A percentile compares a stretch with the other conserved stretches of the same genome.
These are phyloP conservation scores for Synchiropus splendidus DNA, from an alignment of 2,113 vertebrate species.

Conservation along the genomic window DNA sequence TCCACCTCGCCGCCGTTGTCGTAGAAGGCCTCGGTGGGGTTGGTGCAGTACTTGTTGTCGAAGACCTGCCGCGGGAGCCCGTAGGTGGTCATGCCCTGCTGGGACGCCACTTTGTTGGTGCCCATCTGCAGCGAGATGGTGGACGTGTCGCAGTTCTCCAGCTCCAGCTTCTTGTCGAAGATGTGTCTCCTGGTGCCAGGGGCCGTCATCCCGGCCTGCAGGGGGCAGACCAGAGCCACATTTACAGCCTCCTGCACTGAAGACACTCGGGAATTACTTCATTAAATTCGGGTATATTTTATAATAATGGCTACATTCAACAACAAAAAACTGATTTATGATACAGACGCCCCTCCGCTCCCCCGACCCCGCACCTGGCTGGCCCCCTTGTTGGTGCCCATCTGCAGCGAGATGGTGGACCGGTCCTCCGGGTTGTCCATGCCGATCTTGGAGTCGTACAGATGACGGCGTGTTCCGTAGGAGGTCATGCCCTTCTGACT, in stretches of 20 bases:
- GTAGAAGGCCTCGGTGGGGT: constrained; percentile 44
- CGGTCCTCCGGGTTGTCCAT: constrained; percentile 84
- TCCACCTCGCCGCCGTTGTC: constrained; percentile 65
- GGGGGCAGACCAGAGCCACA: too few species aligned
- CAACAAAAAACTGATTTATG: too few species aligned
- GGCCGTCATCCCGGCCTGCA: constrained; percentile 86
- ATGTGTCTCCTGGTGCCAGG: constrained; percentile 91
- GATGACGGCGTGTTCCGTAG: constrained; percentile 84
- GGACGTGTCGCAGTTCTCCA: constrained; percentile 80
- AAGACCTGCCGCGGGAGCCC: constrained; percentile 88
- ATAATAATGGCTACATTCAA: too few species aligned
- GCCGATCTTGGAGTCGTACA: constrained; percentile 81
- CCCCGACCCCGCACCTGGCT: constrained; percentile 75
- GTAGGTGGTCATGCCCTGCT: constrained; percentile 90
- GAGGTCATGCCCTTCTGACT: constrained; percentile 96
- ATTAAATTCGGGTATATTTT: too few species aligned
- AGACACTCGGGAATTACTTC: too few species aligned
- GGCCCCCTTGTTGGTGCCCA: constrained; percentile 93
- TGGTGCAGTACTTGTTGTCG: constrained; percentile 84
- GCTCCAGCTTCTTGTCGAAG: constrained; percentile 82
- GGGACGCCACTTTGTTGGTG: constrained; percentile 87
- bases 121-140: constrained; percentile 94
- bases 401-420: constrained; percentile 89
- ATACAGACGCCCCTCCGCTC: too few species aligned
- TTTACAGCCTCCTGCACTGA: too few species aligned